Conservation (phyloP, 2,888 invertebrate species). For the Drosophila neutralis region DNA sequence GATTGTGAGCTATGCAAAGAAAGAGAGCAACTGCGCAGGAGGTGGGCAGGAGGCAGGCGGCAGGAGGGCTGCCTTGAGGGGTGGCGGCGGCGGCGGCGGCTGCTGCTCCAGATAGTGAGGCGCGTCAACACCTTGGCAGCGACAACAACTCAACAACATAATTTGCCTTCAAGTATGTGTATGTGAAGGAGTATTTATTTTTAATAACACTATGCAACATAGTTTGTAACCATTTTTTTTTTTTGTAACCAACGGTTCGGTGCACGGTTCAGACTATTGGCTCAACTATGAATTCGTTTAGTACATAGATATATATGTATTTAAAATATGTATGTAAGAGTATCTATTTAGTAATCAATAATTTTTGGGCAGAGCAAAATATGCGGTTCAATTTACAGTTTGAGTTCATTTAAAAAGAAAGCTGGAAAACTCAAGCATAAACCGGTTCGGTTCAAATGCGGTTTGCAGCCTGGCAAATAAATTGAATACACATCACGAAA, state of each 20-base stretch:
- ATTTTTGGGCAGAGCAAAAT: neutral
- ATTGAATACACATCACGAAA: neutral
- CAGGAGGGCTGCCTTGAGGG: neutral
- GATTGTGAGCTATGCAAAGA: neutral
- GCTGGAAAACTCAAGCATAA: neutral
- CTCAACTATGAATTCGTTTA: too few relatives aligned
- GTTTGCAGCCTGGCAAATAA: neutral
- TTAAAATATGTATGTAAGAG: too few relatives aligned
- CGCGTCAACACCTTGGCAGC: slow-evolving; percentile 59
- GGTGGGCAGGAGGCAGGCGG: neutral
- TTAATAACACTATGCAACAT: slow-evolving; percentile 55
- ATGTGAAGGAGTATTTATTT: slow-evolving; percentile 60
- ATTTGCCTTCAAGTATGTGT: slow-evolving; percentile 64
- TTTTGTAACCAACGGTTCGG: neutral
- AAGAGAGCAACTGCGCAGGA: neutral
- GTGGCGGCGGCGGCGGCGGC: neutral
- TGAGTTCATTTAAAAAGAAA: neutral
- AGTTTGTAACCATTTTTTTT: neutral
- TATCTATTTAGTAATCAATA: too few relatives aligned
- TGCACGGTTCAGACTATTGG: too few relatives aligned
- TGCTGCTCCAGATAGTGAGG: slow-evolving; percentile 65
- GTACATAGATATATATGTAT: too few relatives aligned
- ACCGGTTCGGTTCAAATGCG: neutral
- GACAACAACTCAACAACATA: slow-evolving; percentile 59
- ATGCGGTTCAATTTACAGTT: neutral